Evolutionary conservation across 2,888 invertebrate species (phyloP), one percentile per base, ranked within the genome.

Genomic region (Dynastes grantii): DNA sequence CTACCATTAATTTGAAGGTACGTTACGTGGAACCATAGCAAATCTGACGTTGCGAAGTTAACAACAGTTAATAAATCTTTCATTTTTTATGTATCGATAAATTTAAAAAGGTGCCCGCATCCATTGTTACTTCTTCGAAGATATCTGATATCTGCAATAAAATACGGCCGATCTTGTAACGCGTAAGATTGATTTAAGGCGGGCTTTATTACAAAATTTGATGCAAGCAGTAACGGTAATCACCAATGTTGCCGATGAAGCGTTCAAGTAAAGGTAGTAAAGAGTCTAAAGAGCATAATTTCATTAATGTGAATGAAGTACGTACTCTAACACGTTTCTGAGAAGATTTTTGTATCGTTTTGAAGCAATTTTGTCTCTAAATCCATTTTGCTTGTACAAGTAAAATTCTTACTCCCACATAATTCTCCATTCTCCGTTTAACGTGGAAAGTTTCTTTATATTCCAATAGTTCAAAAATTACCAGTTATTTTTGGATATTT

Each of bases 61-160:
- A 58, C 53, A 71, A 55, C 55, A 3, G 37, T 5, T 55, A 58
- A 71, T 71, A 71, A 71, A 71, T 71, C 71, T 71, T 58, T 71
- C 32, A 9, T 55, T 71, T 71, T 68, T 71, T 58, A 55, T 37
- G 16, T 11, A 71, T 37, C 16, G 53, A 71, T 71, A 58, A 71
- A 71, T 71, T 71, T 71, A 37, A 55, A 3, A 27, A n/a, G 40
- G 40, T 22, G 37, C 11, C 32, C 16, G 6, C 32, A 37, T 16
- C 55, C 55, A 58, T 55, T 71, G 71, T 71, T 71, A 58, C 55
- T 37, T 71, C 58, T 29, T 22, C 55, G 37, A 58, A 37, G 37
- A 71, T 58, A 8, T 71, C 8, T 55, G 37, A 37, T 37, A 40
- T 37, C 53, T n/a, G 5, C 32, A 5, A 16, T 55, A 71, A 71